These are phyloP conservation scores for Prochilodus magdalenae DNA, from an alignment of 2,113 vertebrate species.

Conservation along the genomic window DNA sequence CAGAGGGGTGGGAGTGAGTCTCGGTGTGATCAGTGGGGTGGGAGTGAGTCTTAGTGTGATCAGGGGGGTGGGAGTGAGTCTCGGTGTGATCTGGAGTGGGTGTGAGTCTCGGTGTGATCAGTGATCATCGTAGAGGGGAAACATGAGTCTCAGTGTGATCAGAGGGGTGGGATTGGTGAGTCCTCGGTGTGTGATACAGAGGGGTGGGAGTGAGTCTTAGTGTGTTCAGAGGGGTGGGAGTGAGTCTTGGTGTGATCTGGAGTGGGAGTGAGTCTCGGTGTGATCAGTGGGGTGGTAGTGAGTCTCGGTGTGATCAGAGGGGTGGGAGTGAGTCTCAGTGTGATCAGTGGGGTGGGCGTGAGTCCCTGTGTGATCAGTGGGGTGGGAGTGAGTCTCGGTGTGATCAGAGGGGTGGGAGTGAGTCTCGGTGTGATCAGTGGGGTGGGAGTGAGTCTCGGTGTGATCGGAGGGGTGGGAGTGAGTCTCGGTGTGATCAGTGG, in stretches of 20 bases:
- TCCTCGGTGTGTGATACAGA: background rate
- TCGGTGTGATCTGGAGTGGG: too few species aligned
- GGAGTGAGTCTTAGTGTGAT: too few species aligned
- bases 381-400: too few species aligned
- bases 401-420: background rate
- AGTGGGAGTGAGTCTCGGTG: background rate
- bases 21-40: too few species aligned
- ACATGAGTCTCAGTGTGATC: too few species aligned
- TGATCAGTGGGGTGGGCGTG: background rate
- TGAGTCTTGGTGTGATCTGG: background rate
- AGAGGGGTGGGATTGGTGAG: background rate
- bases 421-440: background rate
- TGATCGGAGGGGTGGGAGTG: background rate
- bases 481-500: background rate
- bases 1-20: too few species aligned
- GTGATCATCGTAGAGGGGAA: too few species aligned
- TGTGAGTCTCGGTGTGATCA: background rate
- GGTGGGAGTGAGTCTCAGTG: background rate
- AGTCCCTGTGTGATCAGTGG: background rate
- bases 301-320: too few species aligned
- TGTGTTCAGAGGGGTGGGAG: too few species aligned
- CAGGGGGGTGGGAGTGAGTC: background rate
- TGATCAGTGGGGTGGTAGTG: too few species aligned
- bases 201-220: background rate
- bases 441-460: too few species aligned